Percentiles rank a stretch among this genome's conserved stretches.
Conservation (phyloP, 2,797 vertebrate species). For the Alosa sapidissima region DNA sequence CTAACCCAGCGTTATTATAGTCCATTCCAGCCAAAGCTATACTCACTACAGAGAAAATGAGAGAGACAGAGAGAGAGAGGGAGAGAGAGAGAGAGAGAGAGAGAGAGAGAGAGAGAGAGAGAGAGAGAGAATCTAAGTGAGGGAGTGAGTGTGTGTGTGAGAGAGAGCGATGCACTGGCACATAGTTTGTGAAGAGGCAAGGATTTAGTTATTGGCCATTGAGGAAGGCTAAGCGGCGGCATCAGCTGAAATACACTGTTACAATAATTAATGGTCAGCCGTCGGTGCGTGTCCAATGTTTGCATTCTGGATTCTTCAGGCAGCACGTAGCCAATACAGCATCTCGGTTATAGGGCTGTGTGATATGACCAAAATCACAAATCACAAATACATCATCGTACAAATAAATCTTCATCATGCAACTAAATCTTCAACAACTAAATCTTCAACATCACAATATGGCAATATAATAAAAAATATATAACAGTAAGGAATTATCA, state of each 20-base stretch:
- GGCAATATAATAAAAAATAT: too few relatives aligned
- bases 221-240: not conserved
- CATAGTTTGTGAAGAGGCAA: not conserved
- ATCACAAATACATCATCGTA: too few relatives aligned
- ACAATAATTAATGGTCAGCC: not conserved
- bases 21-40: slow-evolving; percentile 28
- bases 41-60: slow-evolving; percentile 23
- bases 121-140: not conserved
- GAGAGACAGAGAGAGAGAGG: not conserved
- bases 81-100: not conserved
- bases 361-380: too few relatives aligned
- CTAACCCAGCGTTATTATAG: slow-evolving; percentile 34
- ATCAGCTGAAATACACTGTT: not conserved
- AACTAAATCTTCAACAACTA: too few relatives aligned
- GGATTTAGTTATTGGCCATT: not conserved
- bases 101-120: not conserved
- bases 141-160: not conserved
- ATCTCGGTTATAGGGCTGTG: not conserved
- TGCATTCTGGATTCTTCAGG: not conserved
- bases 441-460: too few relatives aligned
- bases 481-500: too few relatives aligned
- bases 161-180: not conserved
- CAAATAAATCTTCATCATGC: too few relatives aligned
- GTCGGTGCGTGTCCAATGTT: not conserved
- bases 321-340: not conserved